These are phyloP conservation scores for Pandion haliaetus DNA, from an alignment of 2,113 vertebrate species.

Conservation along the genomic window DNA sequence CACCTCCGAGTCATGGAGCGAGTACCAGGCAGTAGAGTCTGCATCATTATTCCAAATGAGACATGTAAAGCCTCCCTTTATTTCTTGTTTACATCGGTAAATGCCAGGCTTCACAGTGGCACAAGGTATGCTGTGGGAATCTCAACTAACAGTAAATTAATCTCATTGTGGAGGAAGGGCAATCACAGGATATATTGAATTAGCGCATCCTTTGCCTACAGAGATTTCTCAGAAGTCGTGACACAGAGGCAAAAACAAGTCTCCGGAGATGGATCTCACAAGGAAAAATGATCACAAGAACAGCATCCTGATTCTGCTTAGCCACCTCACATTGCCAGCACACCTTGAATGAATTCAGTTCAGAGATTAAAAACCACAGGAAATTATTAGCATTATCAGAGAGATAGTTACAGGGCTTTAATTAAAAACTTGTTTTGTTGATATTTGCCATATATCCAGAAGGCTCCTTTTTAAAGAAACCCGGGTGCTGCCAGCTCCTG, in stretches of 20 bases:
- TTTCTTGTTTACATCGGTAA: constrained; percentile 30
- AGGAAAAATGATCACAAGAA: neutral
- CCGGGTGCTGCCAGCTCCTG: neutral
- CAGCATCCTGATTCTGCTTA: neutral
- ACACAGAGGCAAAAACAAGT: neutral
- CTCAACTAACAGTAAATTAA: constrained; percentile 18
- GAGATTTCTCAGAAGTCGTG: constrained; percentile 48
- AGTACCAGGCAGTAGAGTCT: neutral
- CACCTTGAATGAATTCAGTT: neutral
- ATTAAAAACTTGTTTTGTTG: neutral
- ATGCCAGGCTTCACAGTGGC: neutral
- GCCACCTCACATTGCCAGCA: neutral
- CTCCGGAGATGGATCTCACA: neutral
- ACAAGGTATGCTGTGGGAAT: neutral
- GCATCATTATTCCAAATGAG: constrained; percentile 17
- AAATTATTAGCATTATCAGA: neutral
- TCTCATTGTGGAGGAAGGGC: neutral
- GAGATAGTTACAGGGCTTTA: neutral
- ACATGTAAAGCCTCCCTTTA: neutral
- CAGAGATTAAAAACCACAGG: neutral
- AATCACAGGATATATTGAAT: constrained; percentile 20
- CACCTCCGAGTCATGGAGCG: neutral
- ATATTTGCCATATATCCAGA: neutral
- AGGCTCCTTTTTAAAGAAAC: neutral
- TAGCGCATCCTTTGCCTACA: constrained; percentile 19